Evolutionary conservation across 2,113 vertebrate genomes (phyloP).

Genomic region (Calypte anna): DNA sequence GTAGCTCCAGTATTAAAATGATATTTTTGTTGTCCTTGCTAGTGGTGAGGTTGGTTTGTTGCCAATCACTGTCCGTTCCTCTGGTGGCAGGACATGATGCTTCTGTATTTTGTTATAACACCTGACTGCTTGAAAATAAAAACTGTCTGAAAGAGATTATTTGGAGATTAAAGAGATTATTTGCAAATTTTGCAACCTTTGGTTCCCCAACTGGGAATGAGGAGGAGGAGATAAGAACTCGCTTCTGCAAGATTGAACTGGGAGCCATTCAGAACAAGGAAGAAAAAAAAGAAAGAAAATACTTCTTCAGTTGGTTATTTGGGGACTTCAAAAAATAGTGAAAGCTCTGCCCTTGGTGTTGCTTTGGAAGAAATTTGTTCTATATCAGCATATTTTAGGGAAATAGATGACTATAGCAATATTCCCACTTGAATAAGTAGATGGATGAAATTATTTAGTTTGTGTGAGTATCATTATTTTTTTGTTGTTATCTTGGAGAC

Average conservation of each 20-base stretch:
- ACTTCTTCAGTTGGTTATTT: background rate
- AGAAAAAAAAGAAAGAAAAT: background rate
- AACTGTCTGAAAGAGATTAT: too few species aligned
- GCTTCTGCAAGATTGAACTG: too few species aligned
- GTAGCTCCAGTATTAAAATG: background rate
- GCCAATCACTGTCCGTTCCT: background rate
- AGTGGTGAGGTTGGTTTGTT: background rate
- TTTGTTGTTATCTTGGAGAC: background rate
- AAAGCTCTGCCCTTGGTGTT: background rate
- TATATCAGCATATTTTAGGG: background rate
- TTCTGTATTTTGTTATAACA: background rate
- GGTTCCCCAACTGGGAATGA: too few species aligned
- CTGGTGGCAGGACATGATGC: background rate
- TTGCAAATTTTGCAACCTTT: too few species aligned
- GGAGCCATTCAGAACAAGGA: background rate
- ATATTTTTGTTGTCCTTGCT: background rate
- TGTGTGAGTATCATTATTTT: background rate
- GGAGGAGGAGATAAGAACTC: too few species aligned
- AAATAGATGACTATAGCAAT: background rate
- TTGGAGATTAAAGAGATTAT: too few species aligned
- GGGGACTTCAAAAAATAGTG: background rate
- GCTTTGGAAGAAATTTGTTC: background rate
- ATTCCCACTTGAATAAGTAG: background rate
- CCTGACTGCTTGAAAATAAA: too few species aligned
- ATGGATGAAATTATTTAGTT: background rate